Evolutionary conservation across 2,888 invertebrate species (phyloP).

Genomic region (Tetrapedia diversipes): DNA sequence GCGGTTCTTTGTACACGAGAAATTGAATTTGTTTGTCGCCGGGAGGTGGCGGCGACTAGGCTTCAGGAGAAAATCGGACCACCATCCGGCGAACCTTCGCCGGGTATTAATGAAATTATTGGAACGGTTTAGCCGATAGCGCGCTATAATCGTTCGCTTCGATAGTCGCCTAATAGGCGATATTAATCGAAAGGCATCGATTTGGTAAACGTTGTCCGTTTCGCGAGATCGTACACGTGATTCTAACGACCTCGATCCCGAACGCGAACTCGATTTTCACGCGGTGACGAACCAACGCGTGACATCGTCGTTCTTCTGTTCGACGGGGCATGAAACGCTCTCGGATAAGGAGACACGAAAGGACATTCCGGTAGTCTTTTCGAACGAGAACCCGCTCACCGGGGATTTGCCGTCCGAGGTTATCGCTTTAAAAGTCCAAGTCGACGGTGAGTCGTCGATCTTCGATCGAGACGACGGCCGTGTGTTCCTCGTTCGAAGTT

Average conservation of each 20-base stretch:
- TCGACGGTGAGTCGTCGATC: conserved; percentile 15
- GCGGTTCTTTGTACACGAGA: conserved; percentile 17
- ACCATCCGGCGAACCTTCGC: conserved; percentile 10
- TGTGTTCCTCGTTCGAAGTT: not conserved
- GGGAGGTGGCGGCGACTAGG: not conserved
- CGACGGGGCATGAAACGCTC: conserved; percentile 77
- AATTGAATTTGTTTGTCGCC: conserved; percentile 46
- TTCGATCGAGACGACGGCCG: conserved; percentile 3
- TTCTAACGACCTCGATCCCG: conserved; percentile 48
- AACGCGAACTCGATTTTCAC: conserved; percentile 72
- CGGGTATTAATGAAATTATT: conserved; percentile 63
- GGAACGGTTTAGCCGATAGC: conserved; percentile 28
- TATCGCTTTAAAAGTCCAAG: conserved; percentile 4
- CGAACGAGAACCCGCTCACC: conserved; percentile 30
- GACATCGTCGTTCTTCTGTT: conserved; percentile 73
- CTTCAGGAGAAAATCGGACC: conserved; percentile 5
- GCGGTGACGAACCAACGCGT: conserved; percentile 61
- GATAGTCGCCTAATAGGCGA: conserved; percentile 51
- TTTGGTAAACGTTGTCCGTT: conserved; percentile 2
- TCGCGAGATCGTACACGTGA: conserved; percentile 1
- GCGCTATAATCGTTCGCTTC: conserved; percentile 38
- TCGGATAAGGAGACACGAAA: conserved; percentile 77
- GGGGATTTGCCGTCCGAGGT: conserved; percentile 32
- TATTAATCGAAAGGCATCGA: conserved; percentile 59
- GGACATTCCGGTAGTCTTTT: conserved; percentile 75